Evolutionary conservation across 2,797 vertebrate species (phyloP).

Genomic region (Danio kyathit): DNA sequence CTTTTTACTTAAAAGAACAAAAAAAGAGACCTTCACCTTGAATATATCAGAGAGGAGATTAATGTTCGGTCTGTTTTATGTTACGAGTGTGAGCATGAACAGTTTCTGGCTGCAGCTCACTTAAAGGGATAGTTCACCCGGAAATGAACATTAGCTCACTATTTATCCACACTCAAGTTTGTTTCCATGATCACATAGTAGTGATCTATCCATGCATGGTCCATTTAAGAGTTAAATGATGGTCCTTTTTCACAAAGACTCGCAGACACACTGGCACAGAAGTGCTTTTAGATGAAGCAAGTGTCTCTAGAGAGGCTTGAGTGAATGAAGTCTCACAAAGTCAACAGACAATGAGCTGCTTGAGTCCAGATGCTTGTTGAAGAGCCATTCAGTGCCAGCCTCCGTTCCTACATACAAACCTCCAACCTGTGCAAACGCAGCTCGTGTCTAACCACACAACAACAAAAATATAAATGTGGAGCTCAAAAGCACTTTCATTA

Average conservation of each 20-base stretch:
- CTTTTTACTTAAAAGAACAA: too few species aligned
- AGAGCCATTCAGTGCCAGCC: slow-evolving; percentile 10
- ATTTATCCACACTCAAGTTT: too few species aligned
- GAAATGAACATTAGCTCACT: too few species aligned
- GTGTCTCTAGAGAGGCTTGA: slow-evolving; percentile 43
- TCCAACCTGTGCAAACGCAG: not conserved
- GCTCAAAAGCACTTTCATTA: not conserved
- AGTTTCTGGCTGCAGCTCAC: too few species aligned
- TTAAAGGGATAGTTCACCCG: too few species aligned
- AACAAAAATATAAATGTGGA: not conserved
- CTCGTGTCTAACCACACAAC: not conserved
- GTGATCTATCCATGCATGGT: not conserved
- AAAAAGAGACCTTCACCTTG: too few species aligned
- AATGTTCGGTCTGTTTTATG: too few species aligned
- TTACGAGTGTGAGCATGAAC: too few species aligned
- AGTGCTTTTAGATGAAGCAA: slow-evolving; percentile 47
- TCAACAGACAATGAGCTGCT: not conserved
- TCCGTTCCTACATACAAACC: not conserved
- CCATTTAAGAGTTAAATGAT: not conserved
- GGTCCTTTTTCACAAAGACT: not conserved
- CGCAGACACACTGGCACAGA: not conserved
- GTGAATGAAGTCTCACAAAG: slow-evolving; percentile 31
- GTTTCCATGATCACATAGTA: slow-evolving; percentile 15
- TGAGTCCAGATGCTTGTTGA: not conserved
- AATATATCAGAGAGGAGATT: too few species aligned